A percentile compares a stretch with the other conserved stretches of the same genome.
Conservation (phyloP, 2,113 vertebrate species). For the Paradisaea rubra region DNA sequence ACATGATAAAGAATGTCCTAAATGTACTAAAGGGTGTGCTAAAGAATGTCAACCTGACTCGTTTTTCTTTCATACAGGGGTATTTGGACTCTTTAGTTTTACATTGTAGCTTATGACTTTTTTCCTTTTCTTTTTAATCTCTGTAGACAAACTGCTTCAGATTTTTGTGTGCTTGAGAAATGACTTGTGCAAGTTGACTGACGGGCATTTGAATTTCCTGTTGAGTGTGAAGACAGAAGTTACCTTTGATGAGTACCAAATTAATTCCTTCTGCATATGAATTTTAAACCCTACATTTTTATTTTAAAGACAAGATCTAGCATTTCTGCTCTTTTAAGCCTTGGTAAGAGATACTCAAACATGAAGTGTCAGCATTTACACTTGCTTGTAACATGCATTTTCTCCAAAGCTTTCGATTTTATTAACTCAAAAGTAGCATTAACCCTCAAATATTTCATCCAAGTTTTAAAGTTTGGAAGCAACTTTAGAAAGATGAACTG, state of each 20-base stretch:
- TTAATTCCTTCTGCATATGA: slow-evolving; percentile 11
- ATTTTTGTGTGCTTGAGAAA: neutral
- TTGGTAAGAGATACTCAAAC: neutral
- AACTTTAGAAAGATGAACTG: neutral
- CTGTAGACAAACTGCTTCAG: neutral
- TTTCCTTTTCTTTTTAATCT: neutral
- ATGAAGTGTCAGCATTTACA: neutral
- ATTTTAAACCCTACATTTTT: neutral
- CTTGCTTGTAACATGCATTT: neutral
- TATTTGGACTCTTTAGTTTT: neutral
- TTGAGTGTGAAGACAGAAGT: neutral
- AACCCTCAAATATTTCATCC: neutral
- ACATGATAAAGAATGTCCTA: neutral
- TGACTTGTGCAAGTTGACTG: neutral
- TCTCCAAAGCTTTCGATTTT: neutral
- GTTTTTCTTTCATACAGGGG: neutral
- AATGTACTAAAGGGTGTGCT: neutral
- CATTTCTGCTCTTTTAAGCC: slow-evolving; percentile 12
- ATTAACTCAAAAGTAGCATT: neutral
- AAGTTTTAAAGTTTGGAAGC: neutral
- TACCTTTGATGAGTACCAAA: slow-evolving; percentile 25
- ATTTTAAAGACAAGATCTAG: slow-evolving; percentile 19
- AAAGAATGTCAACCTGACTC: neutral
- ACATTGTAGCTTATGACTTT: neutral
- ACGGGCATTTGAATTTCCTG: neutral